Evolutionary conservation across 2,797 vertebrate genomes (phyloP), one percentile per base, ranked within the genome.

Genomic region (Lateolabrax maculatus): DNA sequence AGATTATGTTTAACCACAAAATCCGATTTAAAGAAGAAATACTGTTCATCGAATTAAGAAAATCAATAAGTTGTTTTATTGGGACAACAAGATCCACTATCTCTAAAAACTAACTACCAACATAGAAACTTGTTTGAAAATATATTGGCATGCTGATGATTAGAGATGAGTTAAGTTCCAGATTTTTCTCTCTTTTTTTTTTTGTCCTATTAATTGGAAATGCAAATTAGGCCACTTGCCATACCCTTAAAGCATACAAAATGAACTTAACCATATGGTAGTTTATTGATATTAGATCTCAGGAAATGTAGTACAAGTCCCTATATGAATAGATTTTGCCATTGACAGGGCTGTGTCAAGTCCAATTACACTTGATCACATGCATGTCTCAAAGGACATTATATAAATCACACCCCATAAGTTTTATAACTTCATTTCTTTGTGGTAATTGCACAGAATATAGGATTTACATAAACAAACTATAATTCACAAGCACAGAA

Each of bases 391-490:
- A 37, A 27, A 71, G 57, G 25, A 18, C n/a, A 27, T 64, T 63
- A 29, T 23, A 55, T 46, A 6, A 18, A 37, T 62, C 10, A 31
- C 27, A 68, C 5, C 3, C 19, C 29, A 9, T 27, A 5, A 41
- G 31, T 68, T 66, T 71, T 62, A 52, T 60, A 43, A 48, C 13
- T 53, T 64, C 65, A 48, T 60, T 46, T 76, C 2, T 48, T 43
- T 53, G 34, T 57, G 16, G 57, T 56, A 34, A 61, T 64, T 83
- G 34, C 36, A n/a, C 18, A 65, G 31, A 55, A 53, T 65, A 19
- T 71, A 44, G 48, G 63, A 73, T 81, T 81, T 79, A 76, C 64
- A 86, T 83, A 77, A 84, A 78, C 53, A 73, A 62, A 56, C 19
- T 27, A 39, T 21, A 53, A 67, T 44, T 53, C 27, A 27, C 34